phyloP scores from a whole-genome alignment of 2,113 vertebrate species.

The Oenanthe melanoleuca region DNA sequence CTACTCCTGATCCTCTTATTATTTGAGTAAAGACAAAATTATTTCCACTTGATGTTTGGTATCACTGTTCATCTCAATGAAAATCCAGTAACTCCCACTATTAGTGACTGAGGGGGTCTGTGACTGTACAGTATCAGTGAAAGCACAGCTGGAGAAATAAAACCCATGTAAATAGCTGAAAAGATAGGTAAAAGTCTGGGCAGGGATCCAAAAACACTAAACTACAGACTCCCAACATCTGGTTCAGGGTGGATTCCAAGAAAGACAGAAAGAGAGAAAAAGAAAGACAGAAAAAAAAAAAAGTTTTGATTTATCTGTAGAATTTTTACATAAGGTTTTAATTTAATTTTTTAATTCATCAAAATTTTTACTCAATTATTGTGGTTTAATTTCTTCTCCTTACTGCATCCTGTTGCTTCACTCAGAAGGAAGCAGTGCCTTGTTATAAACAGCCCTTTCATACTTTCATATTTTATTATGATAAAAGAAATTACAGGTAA shows the following conservation, averaged over 20 bases:
- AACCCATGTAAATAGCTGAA: conserved; percentile 92
- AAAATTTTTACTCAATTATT: conserved; percentile 21
- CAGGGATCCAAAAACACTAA: conserved; percentile 83
- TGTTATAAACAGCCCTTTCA: background rate
- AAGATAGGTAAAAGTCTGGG: conserved; percentile 92
- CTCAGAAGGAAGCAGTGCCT: background rate
- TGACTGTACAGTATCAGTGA: conserved; percentile 72
- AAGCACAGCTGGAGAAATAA: conserved; percentile 87
- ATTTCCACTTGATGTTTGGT: conserved; percentile 47
- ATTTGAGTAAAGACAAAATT: conserved; percentile 31
- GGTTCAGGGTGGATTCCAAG: conserved; percentile 88
- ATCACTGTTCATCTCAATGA: conserved; percentile 41
- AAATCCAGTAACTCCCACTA: conserved; percentile 55
- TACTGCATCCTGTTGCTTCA: background rate
- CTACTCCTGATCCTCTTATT: conserved; percentile 31
- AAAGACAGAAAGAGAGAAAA: conserved; percentile 72
- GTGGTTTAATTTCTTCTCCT: conserved; percentile 12
- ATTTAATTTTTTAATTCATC: conserved; percentile 41
- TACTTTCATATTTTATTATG: background rate
- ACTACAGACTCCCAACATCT: conserved; percentile 90
- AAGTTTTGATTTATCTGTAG: conserved; percentile 41
- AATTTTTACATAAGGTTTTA: conserved; percentile 48
- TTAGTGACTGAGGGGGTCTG: conserved; percentile 62
- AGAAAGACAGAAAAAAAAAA: conserved; percentile 48
- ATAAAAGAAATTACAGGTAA: background rate